Conservation (phyloP, 1,140 invertebrate genomes). For the Caligus rogercresseyi region DNA sequence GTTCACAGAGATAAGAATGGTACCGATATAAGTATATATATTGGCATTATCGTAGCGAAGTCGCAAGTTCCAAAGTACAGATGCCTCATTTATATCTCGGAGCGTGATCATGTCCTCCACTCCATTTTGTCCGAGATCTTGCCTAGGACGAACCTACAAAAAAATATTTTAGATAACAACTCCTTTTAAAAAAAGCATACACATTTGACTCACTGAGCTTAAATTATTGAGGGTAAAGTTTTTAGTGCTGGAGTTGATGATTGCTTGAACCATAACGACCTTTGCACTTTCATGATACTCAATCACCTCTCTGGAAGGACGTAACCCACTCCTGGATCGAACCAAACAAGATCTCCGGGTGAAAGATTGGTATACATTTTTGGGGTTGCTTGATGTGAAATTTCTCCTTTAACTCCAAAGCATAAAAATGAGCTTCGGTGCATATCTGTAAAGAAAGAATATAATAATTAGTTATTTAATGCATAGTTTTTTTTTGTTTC, state of each 20-base stretch:
- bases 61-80: slow-evolving; percentile 77
- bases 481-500: too few species aligned
- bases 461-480: too few species aligned
- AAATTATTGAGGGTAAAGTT: slow-evolving; percentile 62
- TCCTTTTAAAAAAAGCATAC: background rate
- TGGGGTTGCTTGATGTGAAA: too few species aligned
- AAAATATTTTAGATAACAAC: background rate
- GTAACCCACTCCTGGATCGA: slow-evolving; percentile 70
- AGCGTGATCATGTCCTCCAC: slow-evolving; percentile 81
- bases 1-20: slow-evolving; percentile 86
- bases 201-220: slow-evolving; percentile 33
- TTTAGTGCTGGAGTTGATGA: slow-evolving; percentile 39
- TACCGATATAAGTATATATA: slow-evolving; percentile 28
- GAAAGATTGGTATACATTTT: background rate
- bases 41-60: slow-evolving; percentile 29
- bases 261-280: slow-evolving; percentile 59
- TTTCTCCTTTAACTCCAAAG: too few species aligned
- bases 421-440: too few species aligned
- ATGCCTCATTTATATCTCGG: slow-evolving; percentile 73
- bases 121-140: slow-evolving; percentile 66
- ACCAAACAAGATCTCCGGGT: slow-evolving; percentile 68
- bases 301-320: slow-evolving; percentile 65
- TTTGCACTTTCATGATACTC: slow-evolving; percentile 70
- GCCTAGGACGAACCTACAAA: slow-evolving; percentile 43
- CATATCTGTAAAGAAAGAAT: background rate